Evolutionary conservation across 1,140 invertebrate species (phyloP), one percentile per base, ranked within the genome.

Genomic region (Conus ventricosus): DNA sequence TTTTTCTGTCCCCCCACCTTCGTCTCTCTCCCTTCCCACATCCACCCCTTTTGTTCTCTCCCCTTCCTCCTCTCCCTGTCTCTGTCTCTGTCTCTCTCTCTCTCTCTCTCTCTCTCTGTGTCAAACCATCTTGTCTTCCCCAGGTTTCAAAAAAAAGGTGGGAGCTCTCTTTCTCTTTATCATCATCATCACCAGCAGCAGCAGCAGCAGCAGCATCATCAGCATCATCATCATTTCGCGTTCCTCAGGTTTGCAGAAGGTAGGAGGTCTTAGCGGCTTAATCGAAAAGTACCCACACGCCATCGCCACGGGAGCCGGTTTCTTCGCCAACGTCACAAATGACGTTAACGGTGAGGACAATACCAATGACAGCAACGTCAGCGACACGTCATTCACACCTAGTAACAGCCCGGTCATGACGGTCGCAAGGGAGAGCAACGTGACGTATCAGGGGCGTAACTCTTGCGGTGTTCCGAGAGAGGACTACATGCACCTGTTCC

Each of bases 401-500:
- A 39, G 39, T 39, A 39, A 39, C 39, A 39, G 39, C 39, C 39
- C 39, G 39, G 39, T 39, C 39, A 1, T 39, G 39, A 39, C 39
- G 39, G 39, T 39, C 39, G 39, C 39, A 39, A 39, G 39, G 39
- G 39, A 39, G 39, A 39, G 39, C 39, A 39, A 39, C 39, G 39
- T 39, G 39, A 39, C 39, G 39, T 39, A 39, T 39, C 20, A 23
- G 67, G 67, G 13, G 6, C 67, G 67, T 6, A 71, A 7, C 11
- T 13, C 93, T 6, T 93, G 96, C 92, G 95, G 95, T 2, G 86
- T 86, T 17, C 92, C 93, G 10, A 85, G 92, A 20, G 90, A 92
- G 23, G 95, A 96, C 90, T 95, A 95, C 82, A 95, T 96, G 95
- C 94, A 96, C 87, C 91, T 96, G 27, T 95, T 96, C 89, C 92